Evolutionary conservation across 2,888 invertebrate genomes (phyloP).

Genomic region (Conchocele bisecta): DNA sequence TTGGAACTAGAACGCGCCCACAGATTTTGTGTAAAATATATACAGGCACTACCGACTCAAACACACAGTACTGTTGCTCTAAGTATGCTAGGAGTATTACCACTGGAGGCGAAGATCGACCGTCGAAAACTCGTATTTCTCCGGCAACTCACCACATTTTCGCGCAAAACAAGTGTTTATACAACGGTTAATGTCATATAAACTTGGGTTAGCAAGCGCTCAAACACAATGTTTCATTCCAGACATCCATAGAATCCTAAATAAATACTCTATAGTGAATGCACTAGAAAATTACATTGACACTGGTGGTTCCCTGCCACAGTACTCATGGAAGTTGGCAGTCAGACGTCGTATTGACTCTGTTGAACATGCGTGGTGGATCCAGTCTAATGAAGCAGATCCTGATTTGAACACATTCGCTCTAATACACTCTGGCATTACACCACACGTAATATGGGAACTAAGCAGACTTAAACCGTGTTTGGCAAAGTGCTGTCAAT

Average conservation of each 20-base stretch:
- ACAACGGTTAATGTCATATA: too few species aligned
- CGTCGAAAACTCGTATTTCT: neutral
- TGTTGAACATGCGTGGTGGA: neutral
- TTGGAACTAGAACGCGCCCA: neutral
- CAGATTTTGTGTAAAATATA: neutral
- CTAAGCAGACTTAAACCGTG: too few species aligned
- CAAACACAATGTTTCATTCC: neutral
- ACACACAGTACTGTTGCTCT: neutral
- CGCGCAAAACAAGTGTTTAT: too few species aligned
- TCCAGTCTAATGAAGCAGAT: neutral
- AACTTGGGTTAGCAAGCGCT: too few species aligned
- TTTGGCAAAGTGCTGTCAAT: too few species aligned
- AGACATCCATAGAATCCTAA: neutral
- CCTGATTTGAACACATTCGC: neutral
- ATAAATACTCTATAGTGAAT: neutral
- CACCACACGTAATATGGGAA: neutral
- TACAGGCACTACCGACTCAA: neutral
- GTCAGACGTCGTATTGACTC: too few species aligned
- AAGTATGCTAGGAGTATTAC: neutral
- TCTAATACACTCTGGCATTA: neutral
- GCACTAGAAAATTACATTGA: neutral
- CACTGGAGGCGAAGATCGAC: neutral
- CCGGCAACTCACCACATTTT: too few species aligned
- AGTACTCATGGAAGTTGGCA: neutral
- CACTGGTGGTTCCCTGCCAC: neutral